Evolutionary conservation across 2,113 vertebrate species (phyloP).

Genomic region (Stigmatopora argus): DNA sequence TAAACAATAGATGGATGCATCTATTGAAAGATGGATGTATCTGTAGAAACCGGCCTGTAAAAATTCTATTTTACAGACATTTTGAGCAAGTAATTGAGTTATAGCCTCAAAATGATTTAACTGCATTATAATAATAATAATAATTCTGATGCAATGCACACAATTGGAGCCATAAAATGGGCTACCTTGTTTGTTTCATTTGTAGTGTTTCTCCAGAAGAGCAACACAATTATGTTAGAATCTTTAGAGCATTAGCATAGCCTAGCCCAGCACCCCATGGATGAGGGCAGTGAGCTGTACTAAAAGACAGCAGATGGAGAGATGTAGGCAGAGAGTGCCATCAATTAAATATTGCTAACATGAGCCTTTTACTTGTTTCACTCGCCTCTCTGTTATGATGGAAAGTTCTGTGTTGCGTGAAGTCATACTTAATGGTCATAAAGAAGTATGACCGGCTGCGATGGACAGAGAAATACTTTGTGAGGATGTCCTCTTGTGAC

Average conservation of each 20-base stretch:
- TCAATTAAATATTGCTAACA: constrained; percentile 69
- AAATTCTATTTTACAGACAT: neutral
- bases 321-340: constrained; percentile 58
- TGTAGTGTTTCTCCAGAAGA: constrained; percentile 13
- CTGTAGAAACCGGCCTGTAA: constrained; percentile 21
- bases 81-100: neutral
- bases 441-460: constrained; percentile 34
- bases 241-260: constrained; percentile 28
- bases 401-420: constrained; percentile 52
- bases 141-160: neutral
- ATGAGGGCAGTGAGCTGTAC: constrained; percentile 63
- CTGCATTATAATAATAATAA: neutral
- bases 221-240: constrained; percentile 58
- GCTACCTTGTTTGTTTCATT: constrained; percentile 22
- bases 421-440: constrained; percentile 64
- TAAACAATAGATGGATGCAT: too few species aligned
- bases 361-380: constrained; percentile 56
- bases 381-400: constrained; percentile 58
- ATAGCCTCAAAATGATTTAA: neutral
- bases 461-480: constrained; percentile 19
- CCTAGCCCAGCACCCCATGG: constrained; percentile 46
- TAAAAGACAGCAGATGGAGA: constrained; percentile 61
- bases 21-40: too few species aligned
- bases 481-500: constrained; percentile 35
- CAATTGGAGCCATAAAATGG: constrained; percentile 22